Evolutionary conservation across 2,113 vertebrate genomes (phyloP), one percentile per base, ranked within the genome.

Genomic region (Girardinichthys multiradiatus): DNA sequence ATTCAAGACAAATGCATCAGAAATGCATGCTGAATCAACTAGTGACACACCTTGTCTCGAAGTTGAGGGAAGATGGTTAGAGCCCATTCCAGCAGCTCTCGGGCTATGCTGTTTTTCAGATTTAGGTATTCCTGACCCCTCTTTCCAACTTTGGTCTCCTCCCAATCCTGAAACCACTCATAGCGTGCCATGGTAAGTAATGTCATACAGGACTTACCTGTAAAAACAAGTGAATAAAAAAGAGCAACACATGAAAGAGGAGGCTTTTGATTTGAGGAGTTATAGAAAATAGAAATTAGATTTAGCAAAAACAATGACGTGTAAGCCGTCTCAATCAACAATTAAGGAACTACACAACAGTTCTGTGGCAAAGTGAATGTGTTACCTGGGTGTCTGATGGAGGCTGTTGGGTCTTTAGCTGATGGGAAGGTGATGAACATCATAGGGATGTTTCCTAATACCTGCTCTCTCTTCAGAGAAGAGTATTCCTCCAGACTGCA

Each of bases 181-280:
- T 92, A 95, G 21, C 90, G 89, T 0, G 94, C 94, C 94, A 96
- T 95, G 84, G 95, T 95, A 51, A 96, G 89, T 79, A 95, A 74
- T 0, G 94, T 95, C 95, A 95, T 95, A 64, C 94, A 95, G 0
- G 95, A 95, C 26, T 90, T 90, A n/a, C 94, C 95, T 96, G 76
- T 30, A 74, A 13, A 73, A 28, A 69, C 24, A 64, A 2, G 1
- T 0, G 74, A 79, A 2, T 77, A 71, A 27, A 85, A 90, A 19
- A 68, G 26, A 19, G 9, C 9, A 51, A 51, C 19, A 51, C 1
- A 6, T 48, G 45, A 19, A 48, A 48, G 19, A 51, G 45, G 7
- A 51, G 6, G 45, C 2, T 5, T 35, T 35, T 35, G 33, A 9
- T 9, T 4, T 35, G 33, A 35, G 33, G 33, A 35, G 33, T 4